phyloP scores from a whole-genome alignment of 2,797 vertebrate species.

The Malurus splendens region DNA sequence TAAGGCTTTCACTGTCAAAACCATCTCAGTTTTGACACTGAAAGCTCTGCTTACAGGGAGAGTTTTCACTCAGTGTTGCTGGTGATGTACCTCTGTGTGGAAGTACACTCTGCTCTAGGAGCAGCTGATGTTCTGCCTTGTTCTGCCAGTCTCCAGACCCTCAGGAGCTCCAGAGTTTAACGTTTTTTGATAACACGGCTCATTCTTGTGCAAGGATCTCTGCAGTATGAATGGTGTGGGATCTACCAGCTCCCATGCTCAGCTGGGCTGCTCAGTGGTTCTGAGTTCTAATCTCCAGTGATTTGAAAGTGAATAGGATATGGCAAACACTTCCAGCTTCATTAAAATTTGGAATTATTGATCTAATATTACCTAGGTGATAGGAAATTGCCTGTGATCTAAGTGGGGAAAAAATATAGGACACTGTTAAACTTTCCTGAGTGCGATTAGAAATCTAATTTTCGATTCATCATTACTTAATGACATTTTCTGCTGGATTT shows the following conservation, averaged over 20 bases:
- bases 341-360: neutral
- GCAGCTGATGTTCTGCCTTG: neutral
- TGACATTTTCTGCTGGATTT: neutral
- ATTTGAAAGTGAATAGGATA: neutral
- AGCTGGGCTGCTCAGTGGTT: neutral
- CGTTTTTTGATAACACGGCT: neutral
- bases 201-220: neutral
- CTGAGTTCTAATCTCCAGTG: neutral
- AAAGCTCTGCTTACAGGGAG: fast-evolving
- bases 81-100: neutral
- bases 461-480: neutral
- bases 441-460: neutral
- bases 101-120: neutral
- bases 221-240: fast-evolving
- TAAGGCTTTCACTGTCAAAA: neutral
- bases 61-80: neutral
- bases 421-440: neutral
- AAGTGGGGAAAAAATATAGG: neutral
- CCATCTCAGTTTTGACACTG: neutral
- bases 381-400: neutral
- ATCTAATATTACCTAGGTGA: neutral
- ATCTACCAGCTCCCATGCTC: neutral
- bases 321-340: neutral
- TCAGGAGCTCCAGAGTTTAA: neutral
- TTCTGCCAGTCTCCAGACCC: neutral